Percentiles rank a stretch among this genome's conserved stretches.
phyloP scores from a whole-genome alignment of 2,888 invertebrate genomes.

The Biston betularia region DNA sequence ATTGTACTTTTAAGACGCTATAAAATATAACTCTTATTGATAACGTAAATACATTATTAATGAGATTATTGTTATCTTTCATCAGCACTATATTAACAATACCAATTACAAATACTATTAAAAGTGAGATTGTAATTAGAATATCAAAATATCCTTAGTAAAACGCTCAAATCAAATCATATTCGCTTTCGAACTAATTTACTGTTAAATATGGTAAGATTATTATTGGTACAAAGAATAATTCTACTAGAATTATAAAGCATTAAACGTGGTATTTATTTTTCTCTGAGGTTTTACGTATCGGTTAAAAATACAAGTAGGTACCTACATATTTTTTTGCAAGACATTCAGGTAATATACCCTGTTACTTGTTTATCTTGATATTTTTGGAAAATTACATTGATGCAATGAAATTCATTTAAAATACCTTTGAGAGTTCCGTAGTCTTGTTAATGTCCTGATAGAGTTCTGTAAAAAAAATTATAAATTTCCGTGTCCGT shows the following conservation, averaged over 20 bases:
- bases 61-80: not conserved
- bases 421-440: no score
- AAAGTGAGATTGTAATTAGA: no score
- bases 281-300: not conserved
- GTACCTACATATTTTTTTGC: no score
- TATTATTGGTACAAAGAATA: not conserved
- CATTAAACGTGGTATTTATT: not conserved
- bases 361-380: no score
- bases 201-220: not conserved
- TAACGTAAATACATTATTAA: not conserved
- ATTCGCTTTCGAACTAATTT: not conserved
- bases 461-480: no score
- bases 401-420: no score
- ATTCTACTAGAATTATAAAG: not conserved
- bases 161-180: not conserved
- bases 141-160: not conserved
- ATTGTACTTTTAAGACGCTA: constrained; percentile 20
- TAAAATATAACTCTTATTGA: not conserved
- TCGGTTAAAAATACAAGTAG: no score
- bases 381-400: no score
- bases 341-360: no score
- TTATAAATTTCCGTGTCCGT: no score
- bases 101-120: not conserved
- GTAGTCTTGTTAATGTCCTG: no score
- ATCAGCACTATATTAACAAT: not conserved